These are phyloP conservation scores for Enteromius afrohamiltoni DNA, from an alignment of 2,797 vertebrate genomes.

Conservation along the genomic window DNA sequence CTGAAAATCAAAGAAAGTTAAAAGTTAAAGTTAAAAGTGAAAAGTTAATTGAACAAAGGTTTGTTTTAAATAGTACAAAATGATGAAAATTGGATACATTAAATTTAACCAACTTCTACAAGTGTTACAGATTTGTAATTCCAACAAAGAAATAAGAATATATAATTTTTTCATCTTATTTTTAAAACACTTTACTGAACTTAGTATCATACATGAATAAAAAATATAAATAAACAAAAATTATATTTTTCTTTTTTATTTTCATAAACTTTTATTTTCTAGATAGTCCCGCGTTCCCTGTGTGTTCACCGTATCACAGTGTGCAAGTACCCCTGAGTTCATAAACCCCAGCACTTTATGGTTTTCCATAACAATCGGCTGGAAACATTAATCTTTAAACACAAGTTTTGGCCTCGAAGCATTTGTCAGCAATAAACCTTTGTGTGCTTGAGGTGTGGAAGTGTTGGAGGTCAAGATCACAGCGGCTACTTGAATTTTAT, in stretches of 20 bases:
- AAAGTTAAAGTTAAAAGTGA: too few relatives aligned
- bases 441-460: conserved; percentile 29
- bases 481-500: conserved; percentile 41
- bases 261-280: background rate
- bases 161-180: background rate
- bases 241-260: too few relatives aligned
- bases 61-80: background rate
- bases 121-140: background rate
- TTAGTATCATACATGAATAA: background rate
- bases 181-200: background rate
- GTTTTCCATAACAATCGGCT: conserved; percentile 38
- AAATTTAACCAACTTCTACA: background rate
- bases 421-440: conserved; percentile 48
- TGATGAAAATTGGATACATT: background rate
- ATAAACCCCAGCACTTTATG: conserved; percentile 37
- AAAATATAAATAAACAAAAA: background rate
- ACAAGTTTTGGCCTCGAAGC: conserved; percentile 37
- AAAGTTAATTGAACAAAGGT: background rate
- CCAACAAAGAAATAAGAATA: background rate
- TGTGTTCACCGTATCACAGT: background rate
- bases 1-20: too few relatives aligned
- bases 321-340: background rate
- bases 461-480: conserved; percentile 27
- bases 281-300: background rate
- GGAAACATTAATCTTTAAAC: conserved; percentile 58